phyloP scores from a whole-genome alignment of 2,113 vertebrate genomes.

The Cisticola juncidis region DNA sequence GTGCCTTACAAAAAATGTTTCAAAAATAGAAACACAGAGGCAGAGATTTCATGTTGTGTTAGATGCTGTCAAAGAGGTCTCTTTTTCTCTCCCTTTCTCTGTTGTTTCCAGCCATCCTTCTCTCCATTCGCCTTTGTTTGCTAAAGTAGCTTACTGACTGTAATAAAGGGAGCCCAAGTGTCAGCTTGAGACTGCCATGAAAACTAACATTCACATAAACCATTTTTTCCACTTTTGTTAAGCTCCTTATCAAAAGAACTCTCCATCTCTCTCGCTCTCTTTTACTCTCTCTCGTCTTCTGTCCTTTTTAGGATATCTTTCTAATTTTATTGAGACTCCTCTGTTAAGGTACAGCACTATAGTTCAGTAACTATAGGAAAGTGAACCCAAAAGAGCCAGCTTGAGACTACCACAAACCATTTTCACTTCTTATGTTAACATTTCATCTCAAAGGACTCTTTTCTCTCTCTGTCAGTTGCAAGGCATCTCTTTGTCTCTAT shows the following conservation, averaged over 20 bases:
- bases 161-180: constrained; percentile 72
- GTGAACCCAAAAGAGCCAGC: constrained; percentile 80
- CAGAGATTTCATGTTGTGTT: constrained; percentile 44
- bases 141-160: constrained; percentile 74
- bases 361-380: constrained; percentile 80
- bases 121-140: constrained; percentile 66
- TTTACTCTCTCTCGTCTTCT: constrained; percentile 63
- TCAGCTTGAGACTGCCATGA: constrained; percentile 72
- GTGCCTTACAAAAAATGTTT: background rate
- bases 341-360: constrained; percentile 75
- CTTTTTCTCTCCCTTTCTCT: constrained; percentile 22
- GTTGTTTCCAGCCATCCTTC: constrained; percentile 69
- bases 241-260: constrained; percentile 75
- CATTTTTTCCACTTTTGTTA: constrained; percentile 78
- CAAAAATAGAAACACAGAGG: constrained; percentile 8
- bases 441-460: constrained; percentile 83
- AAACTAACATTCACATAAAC: constrained; percentile 78
- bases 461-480: constrained; percentile 78
- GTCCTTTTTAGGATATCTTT: constrained; percentile 77
- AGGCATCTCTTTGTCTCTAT: constrained; percentile 80
- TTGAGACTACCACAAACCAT: constrained; percentile 79
- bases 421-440: constrained; percentile 81
- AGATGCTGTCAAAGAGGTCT: constrained; percentile 52
- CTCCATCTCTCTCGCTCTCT: constrained; percentile 4
- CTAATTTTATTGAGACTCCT: constrained; percentile 82